These are phyloP conservation scores for Recurvirostra avosetta DNA, from an alignment of 2,113 vertebrate genomes.

Conservation along the genomic window DNA sequence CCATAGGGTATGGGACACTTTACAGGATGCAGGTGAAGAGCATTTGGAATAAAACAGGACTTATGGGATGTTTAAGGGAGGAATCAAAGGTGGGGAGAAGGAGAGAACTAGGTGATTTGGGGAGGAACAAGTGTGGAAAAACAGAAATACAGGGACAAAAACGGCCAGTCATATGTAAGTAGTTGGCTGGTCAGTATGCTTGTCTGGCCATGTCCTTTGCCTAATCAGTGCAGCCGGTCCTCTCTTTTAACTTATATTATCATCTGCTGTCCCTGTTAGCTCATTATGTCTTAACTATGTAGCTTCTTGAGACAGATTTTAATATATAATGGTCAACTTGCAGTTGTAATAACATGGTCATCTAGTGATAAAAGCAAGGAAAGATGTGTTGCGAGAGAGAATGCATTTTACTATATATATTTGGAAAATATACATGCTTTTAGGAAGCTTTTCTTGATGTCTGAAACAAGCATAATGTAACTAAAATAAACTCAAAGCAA, in stretches of 20 bases:
- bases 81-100: background rate
- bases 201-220: background rate
- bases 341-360: background rate
- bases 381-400: background rate
- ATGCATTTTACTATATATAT: background rate
- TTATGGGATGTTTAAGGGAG: background rate
- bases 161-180: background rate
- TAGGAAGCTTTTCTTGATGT: background rate
- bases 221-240: rapidly evolving
- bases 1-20: background rate
- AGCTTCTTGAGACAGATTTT: background rate
- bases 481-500: background rate
- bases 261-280: rapidly evolving
- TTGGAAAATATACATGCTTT: background rate
- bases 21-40: background rate
- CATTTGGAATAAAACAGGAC: background rate
- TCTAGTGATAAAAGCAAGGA: background rate
- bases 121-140: background rate
- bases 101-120: background rate
- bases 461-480: background rate
- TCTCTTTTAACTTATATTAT: background rate
- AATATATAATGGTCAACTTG: background rate
- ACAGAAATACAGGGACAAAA: background rate
- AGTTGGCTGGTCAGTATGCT: background rate
- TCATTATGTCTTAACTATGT: background rate